Evolutionary conservation across 2,113 vertebrate species (phyloP).

Genomic region (Vanacampus margaritifer): DNA sequence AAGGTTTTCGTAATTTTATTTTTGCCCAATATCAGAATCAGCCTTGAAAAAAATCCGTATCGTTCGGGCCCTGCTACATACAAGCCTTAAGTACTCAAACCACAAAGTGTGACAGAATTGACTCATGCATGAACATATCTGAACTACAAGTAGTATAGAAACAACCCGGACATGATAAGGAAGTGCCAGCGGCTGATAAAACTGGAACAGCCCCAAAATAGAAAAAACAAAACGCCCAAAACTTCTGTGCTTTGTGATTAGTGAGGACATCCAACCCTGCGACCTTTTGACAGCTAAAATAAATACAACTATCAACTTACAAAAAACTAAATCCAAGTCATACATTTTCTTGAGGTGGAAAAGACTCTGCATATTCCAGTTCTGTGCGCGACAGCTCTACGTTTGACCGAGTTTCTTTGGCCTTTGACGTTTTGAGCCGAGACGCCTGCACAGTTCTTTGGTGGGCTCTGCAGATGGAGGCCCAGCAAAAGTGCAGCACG

Average conservation of each 20-base stretch:
- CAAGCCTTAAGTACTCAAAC: neutral
- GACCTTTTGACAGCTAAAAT: constrained; percentile 14
- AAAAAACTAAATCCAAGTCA: constrained; percentile 19
- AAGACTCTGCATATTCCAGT: neutral
- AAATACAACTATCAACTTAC: constrained; percentile 32
- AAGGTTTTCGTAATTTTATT: too few species aligned
- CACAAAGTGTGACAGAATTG: neutral
- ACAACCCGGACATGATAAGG: neutral
- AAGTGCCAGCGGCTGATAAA: neutral
- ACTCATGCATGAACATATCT: neutral
- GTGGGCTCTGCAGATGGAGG: constrained; percentile 57
- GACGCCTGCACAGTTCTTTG: constrained; percentile 27
- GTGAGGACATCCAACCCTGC: neutral
- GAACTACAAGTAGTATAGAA: constrained; percentile 16
- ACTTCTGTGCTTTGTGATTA: constrained; percentile 7
- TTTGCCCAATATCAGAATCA: too few species aligned
- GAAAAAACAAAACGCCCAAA: neutral
- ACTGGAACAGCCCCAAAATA: neutral
- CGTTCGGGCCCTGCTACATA: too few species aligned
- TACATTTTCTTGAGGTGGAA: neutral
- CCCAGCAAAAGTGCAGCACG: constrained; percentile 76
- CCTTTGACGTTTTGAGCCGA: constrained; percentile 24
- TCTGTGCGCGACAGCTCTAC: constrained; percentile 17
- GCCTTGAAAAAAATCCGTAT: too few species aligned
- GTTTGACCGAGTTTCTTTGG: constrained; percentile 21